Conservation (phyloP, 2,888 invertebrate genomes). For the Troides helena region DNA sequence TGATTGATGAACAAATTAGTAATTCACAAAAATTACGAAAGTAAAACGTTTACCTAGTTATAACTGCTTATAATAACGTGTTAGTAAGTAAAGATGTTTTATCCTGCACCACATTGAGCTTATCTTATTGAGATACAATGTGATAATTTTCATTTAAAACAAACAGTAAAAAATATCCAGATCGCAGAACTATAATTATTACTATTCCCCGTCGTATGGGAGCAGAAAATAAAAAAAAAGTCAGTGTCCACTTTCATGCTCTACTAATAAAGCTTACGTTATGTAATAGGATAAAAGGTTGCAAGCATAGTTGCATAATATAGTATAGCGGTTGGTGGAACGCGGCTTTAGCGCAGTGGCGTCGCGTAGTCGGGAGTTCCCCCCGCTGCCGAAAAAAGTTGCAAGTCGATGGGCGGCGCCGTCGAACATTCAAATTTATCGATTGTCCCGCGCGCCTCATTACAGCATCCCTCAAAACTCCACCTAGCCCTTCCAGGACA, state of each 20-base stretch:
- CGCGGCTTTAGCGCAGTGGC: constrained; percentile 49
- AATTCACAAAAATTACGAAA: no score
- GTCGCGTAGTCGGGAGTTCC: constrained; percentile 68
- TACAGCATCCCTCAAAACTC: constrained; percentile 78
- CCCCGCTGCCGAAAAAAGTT: constrained; percentile 76
- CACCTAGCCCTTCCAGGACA: constrained; percentile 73
- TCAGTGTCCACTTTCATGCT: constrained; percentile 10
- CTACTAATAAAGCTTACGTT: constrained; percentile 18
- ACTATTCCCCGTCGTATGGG: background rate
- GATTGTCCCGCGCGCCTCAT: constrained; percentile 77
- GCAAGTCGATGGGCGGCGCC: constrained; percentile 77
- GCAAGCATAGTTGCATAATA: constrained; percentile 19
- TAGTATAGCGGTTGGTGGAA: constrained; percentile 33
- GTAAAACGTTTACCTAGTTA: no score
- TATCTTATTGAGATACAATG: no score
- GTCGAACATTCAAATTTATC: constrained; percentile 80
- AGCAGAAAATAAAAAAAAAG: background rate
- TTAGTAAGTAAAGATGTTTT: no score
- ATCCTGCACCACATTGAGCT: no score
- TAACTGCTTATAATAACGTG: no score
- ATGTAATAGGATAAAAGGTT: constrained; percentile 22
- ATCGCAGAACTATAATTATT: background rate
- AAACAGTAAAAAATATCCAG: no score
- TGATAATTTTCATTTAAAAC: no score
- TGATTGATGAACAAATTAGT: no score